A percentile compares a stretch with the other conserved stretches of the same genome.
Conservation (phyloP, 2,113 vertebrate genomes). For the Eudyptes chrysolophus region DNA sequence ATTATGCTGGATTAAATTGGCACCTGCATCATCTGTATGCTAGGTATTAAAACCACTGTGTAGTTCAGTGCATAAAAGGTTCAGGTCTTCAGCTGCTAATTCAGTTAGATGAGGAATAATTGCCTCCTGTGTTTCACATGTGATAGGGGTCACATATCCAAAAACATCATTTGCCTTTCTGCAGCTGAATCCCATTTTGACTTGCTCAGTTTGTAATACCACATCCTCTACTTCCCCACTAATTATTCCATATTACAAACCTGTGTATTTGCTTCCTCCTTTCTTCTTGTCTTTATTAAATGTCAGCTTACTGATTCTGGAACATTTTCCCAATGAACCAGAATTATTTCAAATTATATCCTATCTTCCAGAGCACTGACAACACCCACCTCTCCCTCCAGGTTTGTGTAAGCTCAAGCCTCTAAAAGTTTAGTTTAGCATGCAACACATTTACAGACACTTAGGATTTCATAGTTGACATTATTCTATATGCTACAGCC, state of each 20-base stretch:
- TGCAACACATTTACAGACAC: neutral
- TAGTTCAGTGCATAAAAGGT: neutral
- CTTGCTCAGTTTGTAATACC: neutral
- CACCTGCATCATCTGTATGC: neutral
- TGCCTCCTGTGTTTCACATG: neutral
- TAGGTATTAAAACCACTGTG: neutral
- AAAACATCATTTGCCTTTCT: neutral
- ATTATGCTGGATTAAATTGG: neutral
- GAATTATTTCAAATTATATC: neutral
- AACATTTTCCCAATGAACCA: neutral
- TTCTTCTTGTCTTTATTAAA: neutral
- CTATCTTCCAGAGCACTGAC: neutral
- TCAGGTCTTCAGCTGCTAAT: neutral
- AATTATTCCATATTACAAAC: neutral
- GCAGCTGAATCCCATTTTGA: neutral
- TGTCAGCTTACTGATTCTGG: neutral
- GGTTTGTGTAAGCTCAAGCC: neutral
- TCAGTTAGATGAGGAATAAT: neutral
- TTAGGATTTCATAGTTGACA: neutral
- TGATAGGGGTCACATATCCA: neutral
- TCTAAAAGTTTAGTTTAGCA: neutral
- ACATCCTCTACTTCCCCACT: neutral
- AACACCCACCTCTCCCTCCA: neutral
- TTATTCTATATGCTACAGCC: neutral
- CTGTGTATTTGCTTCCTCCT: neutral